phyloP scores from a whole-genome alignment of 1,140 invertebrate species.

The Heliconius melpomene region DNA sequence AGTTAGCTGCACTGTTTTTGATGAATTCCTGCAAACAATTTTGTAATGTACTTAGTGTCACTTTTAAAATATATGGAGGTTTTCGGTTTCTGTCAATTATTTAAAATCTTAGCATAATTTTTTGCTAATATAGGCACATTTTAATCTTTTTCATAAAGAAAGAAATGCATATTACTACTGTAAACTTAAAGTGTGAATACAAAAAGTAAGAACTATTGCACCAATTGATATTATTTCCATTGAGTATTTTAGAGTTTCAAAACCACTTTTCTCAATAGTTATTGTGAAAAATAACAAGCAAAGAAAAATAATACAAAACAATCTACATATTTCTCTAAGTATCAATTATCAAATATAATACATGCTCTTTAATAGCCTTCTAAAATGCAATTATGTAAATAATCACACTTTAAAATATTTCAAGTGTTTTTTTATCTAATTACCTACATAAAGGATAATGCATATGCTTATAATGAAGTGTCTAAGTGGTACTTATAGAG shows the following conservation, averaged over 20 bases:
- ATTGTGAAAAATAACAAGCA: neutral
- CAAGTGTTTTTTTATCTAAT: neutral
- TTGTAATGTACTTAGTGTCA: neutral
- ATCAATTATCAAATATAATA: constrained; percentile 1
- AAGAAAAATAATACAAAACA: neutral
- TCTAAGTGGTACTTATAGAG: neutral
- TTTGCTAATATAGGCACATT: too few species aligned
- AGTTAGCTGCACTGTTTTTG: constrained; percentile 76
- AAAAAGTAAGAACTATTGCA: too few species aligned
- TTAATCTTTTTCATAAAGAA: too few species aligned
- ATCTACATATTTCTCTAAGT: neutral
- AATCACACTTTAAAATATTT: neutral
- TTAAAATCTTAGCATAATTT: too few species aligned
- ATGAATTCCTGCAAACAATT: constrained; percentile 80
- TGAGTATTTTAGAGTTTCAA: too few species aligned
- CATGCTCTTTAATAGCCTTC: neutral
- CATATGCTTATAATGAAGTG: neutral
- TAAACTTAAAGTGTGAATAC: too few species aligned
- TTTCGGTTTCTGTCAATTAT: too few species aligned
- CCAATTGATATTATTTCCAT: too few species aligned
- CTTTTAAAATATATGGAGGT: too few species aligned
- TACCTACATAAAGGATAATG: neutral
- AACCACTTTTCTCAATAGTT: neutral
- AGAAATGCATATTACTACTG: too few species aligned
- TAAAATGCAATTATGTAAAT: constrained; percentile 2